Conservation (phyloP, 2,888 invertebrate species). For the Tolmerus cingulatus region DNA sequence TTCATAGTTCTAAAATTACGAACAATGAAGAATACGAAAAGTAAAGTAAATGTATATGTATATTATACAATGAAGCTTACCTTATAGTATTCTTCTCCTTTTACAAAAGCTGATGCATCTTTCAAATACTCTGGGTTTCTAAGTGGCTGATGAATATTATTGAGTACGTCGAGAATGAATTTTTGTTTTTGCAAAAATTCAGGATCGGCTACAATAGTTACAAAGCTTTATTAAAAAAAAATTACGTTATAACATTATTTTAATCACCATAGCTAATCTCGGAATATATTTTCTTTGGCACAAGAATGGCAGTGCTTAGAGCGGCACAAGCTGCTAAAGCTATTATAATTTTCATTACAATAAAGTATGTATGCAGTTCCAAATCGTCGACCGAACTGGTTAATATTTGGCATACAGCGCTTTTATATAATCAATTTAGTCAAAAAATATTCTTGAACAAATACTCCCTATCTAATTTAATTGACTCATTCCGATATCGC, state of each 20-base stretch:
- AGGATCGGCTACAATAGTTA: slow-evolving; percentile 59
- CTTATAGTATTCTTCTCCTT: slow-evolving; percentile 34
- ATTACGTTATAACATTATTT: background rate
- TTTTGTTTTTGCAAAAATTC: slow-evolving; percentile 61
- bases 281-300: background rate
- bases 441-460: background rate
- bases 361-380: background rate
- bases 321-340: slow-evolving; percentile 63
- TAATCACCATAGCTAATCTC: slow-evolving; percentile 48
- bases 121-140: slow-evolving; percentile 24
- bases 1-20: slow-evolving; percentile 30
- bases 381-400: background rate
- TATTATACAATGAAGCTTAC: slow-evolving; percentile 14
- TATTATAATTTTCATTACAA: slow-evolving; percentile 65
- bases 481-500: background rate
- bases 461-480: background rate
- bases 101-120: slow-evolving; percentile 23
- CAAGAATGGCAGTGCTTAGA: slow-evolving; percentile 59
- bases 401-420: background rate
- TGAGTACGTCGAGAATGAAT: slow-evolving; percentile 59
- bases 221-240: background rate
- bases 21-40: background rate
- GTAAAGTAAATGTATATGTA: background rate
- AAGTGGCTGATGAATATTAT: slow-evolving; percentile 44
- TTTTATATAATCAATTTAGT: background rate